Base-by-base conservation (phyloP, 2,797 vertebrate species). In the Galaxias olidus region DNA sequence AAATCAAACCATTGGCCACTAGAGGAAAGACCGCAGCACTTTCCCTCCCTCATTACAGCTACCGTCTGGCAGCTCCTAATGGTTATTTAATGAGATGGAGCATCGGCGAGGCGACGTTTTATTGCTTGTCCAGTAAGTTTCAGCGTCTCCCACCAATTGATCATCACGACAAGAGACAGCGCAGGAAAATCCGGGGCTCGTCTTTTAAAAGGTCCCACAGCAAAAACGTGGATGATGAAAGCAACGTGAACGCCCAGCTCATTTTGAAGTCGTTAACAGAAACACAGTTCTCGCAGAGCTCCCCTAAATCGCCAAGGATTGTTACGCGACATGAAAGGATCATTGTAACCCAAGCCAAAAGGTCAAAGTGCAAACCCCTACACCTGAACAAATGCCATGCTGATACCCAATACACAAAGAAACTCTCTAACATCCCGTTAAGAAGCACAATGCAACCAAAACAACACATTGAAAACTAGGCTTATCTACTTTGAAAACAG, bases 31-130 rank as follows among this genome's bases (percentile, higher is more conserved):
- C 30, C 30, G 30, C 30, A 59, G 64, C 55, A 66, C 41, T 71
- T 66, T 71, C n/a, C 10, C 30, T 61, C 68, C 66, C 65, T 80
- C 77, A 74, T 73, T 76, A 72, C 19, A 63, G 57, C 43, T 52
- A 68, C 61, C 60, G 79, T 71, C 47, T 75, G 72, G 66, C 61
- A 65, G 64, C 68, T 68, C 12, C 11, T 66, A 66, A 79, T 73
- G 60, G 58, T 40, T 63, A 53, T 83, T 81, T 83, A 84, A 84
- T 80, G 69, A 74, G 71, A 65, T 63, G 30, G 56, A 54, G 9
- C 48, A 62, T 69, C 63, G 19, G 67, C 57, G 14, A 72, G 13
- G 40, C 48, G 30, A 46, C 7, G 41, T 72, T 73, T 74, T 68
- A 80, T 73, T 61, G 75, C 77, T 77, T 74, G 68, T 63, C 50